Percentiles rank a stretch among this genome's conserved stretches.
Evolutionary conservation across 2,797 vertebrate species (phyloP).

Genomic region (Rhabdophis nuchalis): DNA sequence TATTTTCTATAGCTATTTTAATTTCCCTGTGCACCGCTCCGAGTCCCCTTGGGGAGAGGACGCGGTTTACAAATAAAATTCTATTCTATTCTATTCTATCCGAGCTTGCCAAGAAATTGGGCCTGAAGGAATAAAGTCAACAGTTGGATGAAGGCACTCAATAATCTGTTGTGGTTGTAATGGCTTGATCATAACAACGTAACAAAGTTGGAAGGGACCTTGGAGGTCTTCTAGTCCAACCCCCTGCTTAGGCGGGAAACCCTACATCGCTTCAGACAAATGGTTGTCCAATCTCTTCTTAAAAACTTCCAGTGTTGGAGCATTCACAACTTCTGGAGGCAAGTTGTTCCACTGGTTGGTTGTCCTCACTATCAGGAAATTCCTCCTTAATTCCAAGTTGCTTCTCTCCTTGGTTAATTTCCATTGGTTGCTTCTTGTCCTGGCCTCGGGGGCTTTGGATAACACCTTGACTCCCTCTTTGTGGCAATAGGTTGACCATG

Average conservation of each 20-base stretch:
- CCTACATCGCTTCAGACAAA: not conserved
- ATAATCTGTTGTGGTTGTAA: not conserved
- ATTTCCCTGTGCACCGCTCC: no score
- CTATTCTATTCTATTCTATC: no score
- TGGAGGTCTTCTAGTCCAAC: not conserved
- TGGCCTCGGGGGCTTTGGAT: not conserved
- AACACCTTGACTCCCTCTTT: not conserved
- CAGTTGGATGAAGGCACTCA: not conserved
- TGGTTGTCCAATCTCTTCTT: not conserved
- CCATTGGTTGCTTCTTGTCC: not conserved
- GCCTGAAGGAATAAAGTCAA: not conserved
- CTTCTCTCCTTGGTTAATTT: not conserved
- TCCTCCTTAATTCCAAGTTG: not conserved
- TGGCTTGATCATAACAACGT: not conserved
- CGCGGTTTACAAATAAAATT: no score
- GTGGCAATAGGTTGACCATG: not conserved
- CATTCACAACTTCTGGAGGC: not conserved
- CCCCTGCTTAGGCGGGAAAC: fast-evolving
- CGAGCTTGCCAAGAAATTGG: not conserved
- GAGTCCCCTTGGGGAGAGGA: no score
- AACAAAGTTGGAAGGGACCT: not conserved
- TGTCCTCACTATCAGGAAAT: not conserved
- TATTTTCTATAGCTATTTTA: no score
- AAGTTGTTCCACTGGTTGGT: not conserved
- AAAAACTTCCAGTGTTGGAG: not conserved